Percentiles rank a stretch among this genome's conserved stretches.
These are phyloP conservation scores for Eupithecia subfuscata DNA, from an alignment of 2,888 invertebrate genomes.

Conservation along the genomic window DNA sequence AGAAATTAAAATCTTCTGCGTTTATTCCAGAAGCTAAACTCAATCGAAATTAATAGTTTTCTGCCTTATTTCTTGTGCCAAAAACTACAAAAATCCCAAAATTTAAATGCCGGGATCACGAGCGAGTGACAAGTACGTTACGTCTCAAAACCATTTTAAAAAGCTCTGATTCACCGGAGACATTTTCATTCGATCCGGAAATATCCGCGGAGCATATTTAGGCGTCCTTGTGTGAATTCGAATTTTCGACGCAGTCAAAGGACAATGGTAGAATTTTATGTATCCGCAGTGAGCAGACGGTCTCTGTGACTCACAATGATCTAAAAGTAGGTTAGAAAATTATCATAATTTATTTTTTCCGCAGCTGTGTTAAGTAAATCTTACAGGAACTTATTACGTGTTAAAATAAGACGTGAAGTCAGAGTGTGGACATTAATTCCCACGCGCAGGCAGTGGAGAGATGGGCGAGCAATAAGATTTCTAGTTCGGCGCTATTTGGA, in stretches of 20 bases:
- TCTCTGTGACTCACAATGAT: conserved; percentile 59
- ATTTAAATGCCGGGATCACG: conserved; percentile 68
- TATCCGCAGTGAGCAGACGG: conserved; percentile 59
- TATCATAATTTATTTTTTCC: conserved; percentile 50
- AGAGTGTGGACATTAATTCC: conserved; percentile 45
- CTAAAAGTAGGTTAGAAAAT: conserved; percentile 48
- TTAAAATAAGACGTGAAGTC: conserved; percentile 47
- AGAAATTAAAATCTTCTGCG: conserved; percentile 26
- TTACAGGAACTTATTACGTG: conserved; percentile 44
- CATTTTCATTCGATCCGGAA: conserved; percentile 78
- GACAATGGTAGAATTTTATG: conserved; percentile 62
- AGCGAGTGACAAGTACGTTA: conserved; percentile 67
- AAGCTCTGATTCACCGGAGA: conserved; percentile 78
- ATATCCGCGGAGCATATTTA: conserved; percentile 74
- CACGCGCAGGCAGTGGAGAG: conserved; percentile 45
- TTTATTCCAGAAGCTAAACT: conserved; percentile 38
- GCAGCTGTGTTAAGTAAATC: conserved; percentile 50
- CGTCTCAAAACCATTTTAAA: conserved; percentile 67
- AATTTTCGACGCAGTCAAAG: conserved; percentile 66
- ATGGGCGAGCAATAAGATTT: conserved; percentile 45
- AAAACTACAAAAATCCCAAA: conserved; percentile 67
- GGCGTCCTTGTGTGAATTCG: conserved; percentile 75
- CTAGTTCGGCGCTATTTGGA: conserved; percentile 58
- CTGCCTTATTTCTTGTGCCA: conserved; percentile 62
- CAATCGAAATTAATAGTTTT: conserved; percentile 27